These are phyloP conservation scores for Diplogasteroides magnus DNA, from an alignment of 1,140 invertebrate species.

Conservation along the genomic window DNA sequence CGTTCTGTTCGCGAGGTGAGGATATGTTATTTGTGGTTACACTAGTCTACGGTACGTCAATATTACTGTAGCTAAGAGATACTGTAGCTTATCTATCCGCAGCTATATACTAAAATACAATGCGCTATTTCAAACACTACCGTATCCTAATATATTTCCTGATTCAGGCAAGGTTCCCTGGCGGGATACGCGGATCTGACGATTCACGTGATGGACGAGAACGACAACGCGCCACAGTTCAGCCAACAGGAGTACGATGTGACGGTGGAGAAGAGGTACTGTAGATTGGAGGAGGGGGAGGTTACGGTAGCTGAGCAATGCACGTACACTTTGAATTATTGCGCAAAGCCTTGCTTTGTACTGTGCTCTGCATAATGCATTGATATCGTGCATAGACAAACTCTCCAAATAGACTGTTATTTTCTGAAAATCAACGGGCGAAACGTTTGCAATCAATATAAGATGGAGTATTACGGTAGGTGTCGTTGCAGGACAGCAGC, in stretches of 20 bases:
- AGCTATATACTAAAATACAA: no score
- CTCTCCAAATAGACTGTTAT: no score
- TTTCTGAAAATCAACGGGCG: no score
- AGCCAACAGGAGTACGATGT: not conserved
- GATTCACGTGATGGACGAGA: slow-evolving; percentile 21
- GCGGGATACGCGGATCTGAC: slow-evolving; percentile 8
- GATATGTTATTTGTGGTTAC: no score
- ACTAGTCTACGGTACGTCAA: not conserved
- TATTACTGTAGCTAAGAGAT: not conserved
- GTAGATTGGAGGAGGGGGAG: no score
- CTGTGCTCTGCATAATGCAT: no score
- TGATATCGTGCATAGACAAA: no score
- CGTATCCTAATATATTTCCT: not conserved
- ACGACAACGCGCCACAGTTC: slow-evolving; percentile 19
- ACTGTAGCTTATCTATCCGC: not conserved
- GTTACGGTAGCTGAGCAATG: not conserved
- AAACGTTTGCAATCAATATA: no score
- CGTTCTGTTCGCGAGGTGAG: slow-evolving; percentile 16
- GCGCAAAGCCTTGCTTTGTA: not conserved
- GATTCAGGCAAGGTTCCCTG: slow-evolving; percentile 15
- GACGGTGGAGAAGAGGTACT: no score
- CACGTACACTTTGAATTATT: not conserved
- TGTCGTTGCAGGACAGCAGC: slow-evolving; percentile 17
- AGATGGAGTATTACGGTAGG: no score
- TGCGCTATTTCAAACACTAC: no score